phyloP scores from a whole-genome alignment of 1,140 invertebrate species.

The Drosophila melanica region DNA sequence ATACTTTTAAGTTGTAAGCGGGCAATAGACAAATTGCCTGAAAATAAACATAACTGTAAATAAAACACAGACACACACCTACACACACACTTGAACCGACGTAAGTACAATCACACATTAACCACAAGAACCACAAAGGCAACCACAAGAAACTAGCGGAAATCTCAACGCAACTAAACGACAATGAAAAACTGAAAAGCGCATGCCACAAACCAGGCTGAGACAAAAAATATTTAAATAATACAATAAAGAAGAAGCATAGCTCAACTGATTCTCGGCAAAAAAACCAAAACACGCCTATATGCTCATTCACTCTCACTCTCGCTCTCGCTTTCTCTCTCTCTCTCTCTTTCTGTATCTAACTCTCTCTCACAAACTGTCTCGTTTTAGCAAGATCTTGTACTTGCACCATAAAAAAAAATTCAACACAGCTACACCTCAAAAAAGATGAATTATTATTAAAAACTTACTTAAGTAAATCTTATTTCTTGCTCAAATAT shows the following conservation, averaged over 20 bases:
- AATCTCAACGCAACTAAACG: slow-evolving; percentile 44
- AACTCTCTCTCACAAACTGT: slow-evolving; percentile 31
- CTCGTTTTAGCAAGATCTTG: slow-evolving; percentile 66
- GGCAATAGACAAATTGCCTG: slow-evolving; percentile 22
- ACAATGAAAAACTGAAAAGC: slow-evolving; percentile 35
- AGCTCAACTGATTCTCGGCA: slow-evolving; percentile 16
- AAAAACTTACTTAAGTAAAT: slow-evolving; percentile 38
- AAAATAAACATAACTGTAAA: slow-evolving; percentile 8
- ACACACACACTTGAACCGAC: slow-evolving; percentile 60
- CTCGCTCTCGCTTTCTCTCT: slow-evolving; percentile 2
- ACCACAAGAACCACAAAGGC: slow-evolving; percentile 9
- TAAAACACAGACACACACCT: slow-evolving; percentile 27
- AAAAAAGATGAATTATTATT: slow-evolving; percentile 23
- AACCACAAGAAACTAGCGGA: slow-evolving; percentile 31
- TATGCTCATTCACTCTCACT: slow-evolving; percentile 28
- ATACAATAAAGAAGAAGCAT: neutral
- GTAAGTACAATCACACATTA: slow-evolving; percentile 66
- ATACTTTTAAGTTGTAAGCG: slow-evolving; percentile 26
- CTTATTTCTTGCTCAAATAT: slow-evolving; percentile 39
- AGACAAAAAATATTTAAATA: slow-evolving; percentile 10
- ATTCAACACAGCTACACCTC: slow-evolving; percentile 29
- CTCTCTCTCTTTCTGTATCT: neutral
- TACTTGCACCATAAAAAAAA: slow-evolving; percentile 61
- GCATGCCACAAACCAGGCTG: slow-evolving; percentile 48
- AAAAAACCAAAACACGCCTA: slow-evolving; percentile 8